Evolutionary conservation across 2,888 invertebrate species (phyloP), one percentile per base, ranked within the genome.

Genomic region (Mamestra brassicae): DNA sequence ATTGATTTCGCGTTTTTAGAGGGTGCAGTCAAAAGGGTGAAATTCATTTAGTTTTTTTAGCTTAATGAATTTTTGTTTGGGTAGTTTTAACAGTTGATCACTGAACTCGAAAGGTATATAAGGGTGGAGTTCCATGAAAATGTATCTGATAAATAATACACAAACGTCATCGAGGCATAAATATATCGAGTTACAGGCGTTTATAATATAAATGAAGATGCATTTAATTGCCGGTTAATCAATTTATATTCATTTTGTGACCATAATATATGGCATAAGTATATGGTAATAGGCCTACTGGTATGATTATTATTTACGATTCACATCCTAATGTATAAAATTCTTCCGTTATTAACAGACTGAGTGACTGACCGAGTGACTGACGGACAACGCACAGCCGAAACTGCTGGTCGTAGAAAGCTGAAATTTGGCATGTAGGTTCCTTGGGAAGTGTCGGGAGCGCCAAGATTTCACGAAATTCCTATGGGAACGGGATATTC

Each of bases 161-260:
- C 36, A 36, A 58, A 58, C 4, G 7, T 52, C 52, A 52, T 55
- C 13, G 5, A 13, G 26, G 34, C 13, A 57, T 34, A 34, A 34
- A 13, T 57, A 34, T 5, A 13, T 60, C 17, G 4, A 7, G 60
- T 17, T 36, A 10, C 17, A 17, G 5, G 7, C 15, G 3, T 36
- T 42, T 15, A 54, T 52, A 52, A 52, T 55, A 57, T 17, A 26
- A 67, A 57, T 67, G 45, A 67, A 57, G 17, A 45, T 45, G 57
- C 55, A 42, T 42, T 2, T 26, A 67, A 57, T 15, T 57, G 45
- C 55, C 11, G 13, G 26, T 11, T 67, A 45, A 17, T 55, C 4
- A 55, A 15, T 26, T 54, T 15, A 45, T 45, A 11, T 45, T 3
- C 6, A 66, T 55, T 45, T 34, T 11, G 11, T 26, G 26, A 26